Conservation (phyloP, 2,888 invertebrate species). For the Himalopsyche tibetana region DNA sequence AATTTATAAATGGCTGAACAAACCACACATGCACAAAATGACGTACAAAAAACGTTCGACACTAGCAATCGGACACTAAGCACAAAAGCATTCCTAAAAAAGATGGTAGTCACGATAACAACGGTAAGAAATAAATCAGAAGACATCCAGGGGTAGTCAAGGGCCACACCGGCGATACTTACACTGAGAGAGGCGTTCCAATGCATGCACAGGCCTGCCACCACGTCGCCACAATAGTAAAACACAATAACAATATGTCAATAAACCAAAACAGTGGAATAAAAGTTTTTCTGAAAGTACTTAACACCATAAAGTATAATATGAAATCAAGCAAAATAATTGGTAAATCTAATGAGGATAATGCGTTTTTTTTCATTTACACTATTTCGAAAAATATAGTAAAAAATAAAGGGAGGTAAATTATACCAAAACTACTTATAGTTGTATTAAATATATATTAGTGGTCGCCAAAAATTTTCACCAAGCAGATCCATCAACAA, state of each 20-base stretch:
- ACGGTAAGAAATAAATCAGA: slow-evolving; percentile 19
- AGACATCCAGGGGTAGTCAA: slow-evolving; percentile 37
- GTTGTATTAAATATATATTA: background rate
- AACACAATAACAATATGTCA: slow-evolving; percentile 55
- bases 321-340: slow-evolving; percentile 23
- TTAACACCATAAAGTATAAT: slow-evolving; percentile 14
- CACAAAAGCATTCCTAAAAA: slow-evolving; percentile 29
- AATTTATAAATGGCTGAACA: background rate
- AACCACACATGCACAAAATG: slow-evolving; percentile 7
- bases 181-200: slow-evolving; percentile 93
- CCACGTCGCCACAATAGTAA: slow-evolving; percentile 64
- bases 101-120: background rate
- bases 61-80: background rate
- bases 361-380: background rate
- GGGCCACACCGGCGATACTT: slow-evolving; percentile 78
- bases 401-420: background rate
- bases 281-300: slow-evolving; percentile 6
- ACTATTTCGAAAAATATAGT: background rate
- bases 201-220: slow-evolving; percentile 90
- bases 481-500: too few species aligned
- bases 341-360: background rate
- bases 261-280: slow-evolving; percentile 44
- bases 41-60: background rate
- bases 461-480: background rate
- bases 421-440: background rate